Evolutionary conservation across 2,113 vertebrate genomes (phyloP), one percentile per base, ranked within the genome.

Genomic region (Holacanthus passer): DNA sequence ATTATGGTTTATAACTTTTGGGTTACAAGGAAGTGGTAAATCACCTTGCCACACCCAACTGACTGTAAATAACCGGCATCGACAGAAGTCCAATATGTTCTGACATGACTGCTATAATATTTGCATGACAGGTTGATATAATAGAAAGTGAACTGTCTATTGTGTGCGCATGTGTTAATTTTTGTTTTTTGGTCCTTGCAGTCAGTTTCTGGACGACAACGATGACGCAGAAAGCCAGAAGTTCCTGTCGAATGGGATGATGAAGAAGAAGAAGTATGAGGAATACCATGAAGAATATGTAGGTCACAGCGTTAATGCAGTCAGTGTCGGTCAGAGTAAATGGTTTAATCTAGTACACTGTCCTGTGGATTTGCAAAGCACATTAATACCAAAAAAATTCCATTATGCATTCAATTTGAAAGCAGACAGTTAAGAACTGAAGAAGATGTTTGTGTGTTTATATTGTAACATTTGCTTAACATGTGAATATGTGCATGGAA

Each of bases 221-320:
- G 96, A 96, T 0, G 97, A 98, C 41, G 94, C 90, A 31, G 98
- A 99, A 92, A 97, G 96, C 89, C 97, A 97, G 85, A 97, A 96
- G 91, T 99, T 99, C 84, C 95, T 99, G 74, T 94, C 97, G 29
- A 97, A 97, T 48, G 97, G 96, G 39, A 95, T 97, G 87, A 89
- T 96, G 88, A 96, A 94, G 82, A 96, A 97, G 92, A 98, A 97
- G 93, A 98, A 96, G 91, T 94, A 97, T 78, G 96, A 97, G 66
- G 96, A 97, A 58, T 98, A 96, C 73, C 89, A 92, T 10, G 98
- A 99, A 90, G 98, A 99, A 95, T 97, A 96, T 86, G 98, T 99
- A 96, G 41, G 24, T 37, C 59, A 17, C 20, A 60, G 20, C 1
- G 1, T 1, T 41, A 2, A n/a, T 29, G 7, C 22, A 45, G 5